Evolutionary conservation across 2,113 vertebrate genomes (phyloP), one percentile per base, ranked within the genome.

Genomic region (Atractosteus spatula): DNA sequence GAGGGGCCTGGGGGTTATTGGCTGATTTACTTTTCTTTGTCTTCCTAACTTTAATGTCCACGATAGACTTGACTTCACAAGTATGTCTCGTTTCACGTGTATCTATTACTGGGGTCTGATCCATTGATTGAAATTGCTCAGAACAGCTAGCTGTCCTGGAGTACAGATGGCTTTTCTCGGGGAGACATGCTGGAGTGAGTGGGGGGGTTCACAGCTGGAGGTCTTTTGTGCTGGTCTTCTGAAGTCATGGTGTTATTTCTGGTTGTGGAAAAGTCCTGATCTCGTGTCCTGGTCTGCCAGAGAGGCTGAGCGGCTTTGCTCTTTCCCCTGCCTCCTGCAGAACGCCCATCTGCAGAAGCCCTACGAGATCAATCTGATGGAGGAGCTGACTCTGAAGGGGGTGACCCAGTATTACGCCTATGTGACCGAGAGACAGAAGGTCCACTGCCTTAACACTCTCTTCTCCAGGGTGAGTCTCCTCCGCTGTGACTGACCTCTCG

Each of bases 321-420:
- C 16, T 67, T 43, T 56, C 8, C 11, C 41, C n/a, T 2, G 64
- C 79, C 81, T 74, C 14, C 62, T 75, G 14, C 51, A 99, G 97
- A 97, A 95, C 84, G 82, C 94, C 71, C 95, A 99, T 85, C 91
- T 98, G 89, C 96, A 97, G 89, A 99, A 99, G 89, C 97, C 97
- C 63, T 99, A 98, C 0, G 97, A 99, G 90, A 99, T 99, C 87
- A 99, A 99, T 88, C 90, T 99, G 78, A 99, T 99, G 97, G 97
- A 99, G 88, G 97, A 99, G 86, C 92, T 99, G 75, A 99, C 97
- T 10, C 89, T 99, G 90, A 99, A 99, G 89, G 97, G 97, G 81
- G 97, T 99, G 86, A 99, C 97, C 81, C 97, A 99, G 89, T 99
- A 99, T 94, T 99, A 99, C 7, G 97, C 97, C 75, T 99, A 99